Conservation (phyloP, 2,797 vertebrate species). For the Karalla daura region DNA sequence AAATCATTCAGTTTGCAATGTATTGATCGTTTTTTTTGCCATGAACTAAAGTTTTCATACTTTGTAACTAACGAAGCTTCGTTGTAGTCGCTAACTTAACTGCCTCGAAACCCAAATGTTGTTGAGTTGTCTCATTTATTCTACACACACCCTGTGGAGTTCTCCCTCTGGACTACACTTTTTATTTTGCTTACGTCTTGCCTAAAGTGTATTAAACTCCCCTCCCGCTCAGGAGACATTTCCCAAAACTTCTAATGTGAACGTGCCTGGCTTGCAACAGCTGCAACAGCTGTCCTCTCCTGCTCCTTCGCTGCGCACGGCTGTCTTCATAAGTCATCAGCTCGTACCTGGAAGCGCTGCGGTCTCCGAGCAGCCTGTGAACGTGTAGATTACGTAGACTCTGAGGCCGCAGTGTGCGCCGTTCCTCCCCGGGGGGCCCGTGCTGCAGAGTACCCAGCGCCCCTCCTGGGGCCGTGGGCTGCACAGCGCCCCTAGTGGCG, state of each 20-base stretch:
- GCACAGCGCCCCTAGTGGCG: constrained; percentile 14
- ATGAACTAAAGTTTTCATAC: background rate
- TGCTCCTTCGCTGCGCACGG: background rate
- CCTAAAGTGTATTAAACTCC: background rate
- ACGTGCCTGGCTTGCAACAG: background rate
- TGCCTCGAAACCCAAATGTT: background rate
- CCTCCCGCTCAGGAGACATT: background rate
- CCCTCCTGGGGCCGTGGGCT: background rate
- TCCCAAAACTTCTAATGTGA: background rate
- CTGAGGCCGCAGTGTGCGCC: background rate
- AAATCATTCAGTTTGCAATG: background rate
- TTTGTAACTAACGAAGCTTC: background rate
- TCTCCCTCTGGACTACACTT: background rate
- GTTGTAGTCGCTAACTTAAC: background rate
- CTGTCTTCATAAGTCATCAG: background rate
- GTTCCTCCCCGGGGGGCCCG: constrained; percentile 2
- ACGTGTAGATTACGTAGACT: background rate
- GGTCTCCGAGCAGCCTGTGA: constrained; percentile 2
- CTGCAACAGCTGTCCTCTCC: background rate
- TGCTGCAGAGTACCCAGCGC: background rate
- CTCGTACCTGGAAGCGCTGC: background rate
- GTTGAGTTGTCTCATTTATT: background rate
- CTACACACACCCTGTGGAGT: constrained; percentile 10
- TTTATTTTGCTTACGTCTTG: background rate
- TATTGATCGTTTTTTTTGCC: constrained; percentile 7